A percentile compares a stretch with the other conserved stretches of the same genome.
These are phyloP conservation scores for Dastarcus helophoroides DNA, from an alignment of 2,888 invertebrate genomes.

Conservation along the genomic window DNA sequence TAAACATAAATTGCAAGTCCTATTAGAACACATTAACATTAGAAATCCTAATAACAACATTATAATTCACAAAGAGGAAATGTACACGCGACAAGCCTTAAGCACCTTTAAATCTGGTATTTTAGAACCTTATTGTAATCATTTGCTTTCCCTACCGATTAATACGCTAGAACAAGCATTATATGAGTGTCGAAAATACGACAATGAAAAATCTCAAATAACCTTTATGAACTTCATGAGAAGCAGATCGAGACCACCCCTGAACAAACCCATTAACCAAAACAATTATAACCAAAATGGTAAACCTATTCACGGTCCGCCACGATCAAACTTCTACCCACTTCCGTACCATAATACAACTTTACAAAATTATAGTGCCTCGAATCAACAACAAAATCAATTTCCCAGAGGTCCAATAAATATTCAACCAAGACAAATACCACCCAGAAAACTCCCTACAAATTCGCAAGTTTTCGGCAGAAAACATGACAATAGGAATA, in stretches of 20 bases:
- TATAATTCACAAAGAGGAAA: slow-evolving; percentile 9
- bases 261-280: too few species aligned
- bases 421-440: background rate
- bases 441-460: too few species aligned
- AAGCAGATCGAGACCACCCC: too few species aligned
- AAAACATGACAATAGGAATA: too few species aligned
- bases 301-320: too few species aligned
- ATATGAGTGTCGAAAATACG: slow-evolving; percentile 11
- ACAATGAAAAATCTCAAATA: slow-evolving; percentile 13
- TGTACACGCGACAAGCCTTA: slow-evolving; percentile 10
- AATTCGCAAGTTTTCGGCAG: too few species aligned
- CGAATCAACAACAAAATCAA: slow-evolving; percentile 1
- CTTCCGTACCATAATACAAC: too few species aligned
- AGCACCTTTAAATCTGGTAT: slow-evolving; percentile 11
- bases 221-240: slow-evolving; percentile 10
- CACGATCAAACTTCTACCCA: too few species aligned
- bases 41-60: slow-evolving; percentile 6
- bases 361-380: too few species aligned
- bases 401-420: background rate
- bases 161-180: slow-evolving; percentile 10
- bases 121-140: slow-evolving; percentile 11
- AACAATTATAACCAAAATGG: too few species aligned
- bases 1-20: slow-evolving; percentile 15
- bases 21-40: slow-evolving; percentile 13
- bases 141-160: slow-evolving; percentile 10